These are phyloP conservation scores for Alfaro cultratus DNA, from an alignment of 2,797 vertebrate species.

Conservation along the genomic window DNA sequence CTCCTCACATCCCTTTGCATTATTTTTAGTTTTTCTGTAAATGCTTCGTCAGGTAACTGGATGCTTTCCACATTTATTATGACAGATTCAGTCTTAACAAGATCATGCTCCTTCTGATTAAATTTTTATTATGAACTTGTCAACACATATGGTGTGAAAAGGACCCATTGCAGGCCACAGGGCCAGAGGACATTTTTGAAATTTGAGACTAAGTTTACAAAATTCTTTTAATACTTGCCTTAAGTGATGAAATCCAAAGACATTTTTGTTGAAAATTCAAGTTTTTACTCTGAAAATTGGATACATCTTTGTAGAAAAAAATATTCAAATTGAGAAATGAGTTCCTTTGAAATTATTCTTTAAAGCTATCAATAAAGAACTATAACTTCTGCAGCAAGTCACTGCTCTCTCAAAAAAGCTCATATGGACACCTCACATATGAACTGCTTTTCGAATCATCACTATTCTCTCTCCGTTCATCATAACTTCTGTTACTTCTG, in stretches of 20 bases:
- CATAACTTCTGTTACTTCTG: conserved; percentile 1
- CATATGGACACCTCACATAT: neutral
- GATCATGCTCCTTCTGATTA: neutral
- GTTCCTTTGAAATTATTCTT: neutral
- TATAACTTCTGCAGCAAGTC: neutral
- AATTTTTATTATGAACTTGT: neutral
- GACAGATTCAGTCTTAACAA: neutral
- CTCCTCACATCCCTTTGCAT: neutral
- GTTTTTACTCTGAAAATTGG: too few species aligned
- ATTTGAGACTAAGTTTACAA: neutral
- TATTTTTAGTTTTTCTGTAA: neutral
- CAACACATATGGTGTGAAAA: neutral
- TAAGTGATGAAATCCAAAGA: neutral
- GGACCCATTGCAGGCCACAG: neutral
- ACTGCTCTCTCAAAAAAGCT: neutral
- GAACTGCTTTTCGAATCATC: neutral
- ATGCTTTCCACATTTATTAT: neutral
- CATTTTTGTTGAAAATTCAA: too few species aligned
- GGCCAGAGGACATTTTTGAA: neutral
- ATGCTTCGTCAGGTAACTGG: neutral
- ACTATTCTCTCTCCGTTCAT: neutral
- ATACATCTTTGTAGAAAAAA: neutral
- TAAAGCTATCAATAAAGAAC: neutral
- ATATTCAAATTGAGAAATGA: too few species aligned
- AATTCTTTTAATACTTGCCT: neutral